Percentiles rank a stretch among this genome's conserved stretches.
phyloP scores from a whole-genome alignment of 1,140 invertebrate genomes.

The Plectrocnemia conspersa region DNA sequence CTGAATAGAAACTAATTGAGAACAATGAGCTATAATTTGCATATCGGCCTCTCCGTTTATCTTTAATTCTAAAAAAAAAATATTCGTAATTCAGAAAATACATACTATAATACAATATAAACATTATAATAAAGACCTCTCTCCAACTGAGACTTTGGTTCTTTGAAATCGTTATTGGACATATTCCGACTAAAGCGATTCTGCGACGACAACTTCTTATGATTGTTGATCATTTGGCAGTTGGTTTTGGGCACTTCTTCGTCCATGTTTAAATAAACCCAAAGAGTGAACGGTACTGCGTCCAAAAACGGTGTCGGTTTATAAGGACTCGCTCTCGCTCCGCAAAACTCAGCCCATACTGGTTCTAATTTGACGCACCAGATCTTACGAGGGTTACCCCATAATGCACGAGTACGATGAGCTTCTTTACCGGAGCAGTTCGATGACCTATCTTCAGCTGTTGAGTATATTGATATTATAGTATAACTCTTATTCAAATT shows the following conservation, averaged over 20 bases:
- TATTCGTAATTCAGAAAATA: not conserved
- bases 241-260: too few species aligned
- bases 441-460: slow-evolving; percentile 21
- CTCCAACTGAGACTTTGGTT: slow-evolving; percentile 23
- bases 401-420: slow-evolving; percentile 48
- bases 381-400: slow-evolving; percentile 77
- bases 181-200: slow-evolving; percentile 13
- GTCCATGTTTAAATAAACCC: slow-evolving; percentile 55
- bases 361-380: slow-evolving; percentile 88
- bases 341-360: slow-evolving; percentile 87
- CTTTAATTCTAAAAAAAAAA: slow-evolving; percentile 24
- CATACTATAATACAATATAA: not conserved
- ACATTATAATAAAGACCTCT: slow-evolving; percentile 18
- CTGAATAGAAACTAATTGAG: slow-evolving; percentile 76
- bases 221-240: too few species aligned
- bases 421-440: slow-evolving; percentile 17
- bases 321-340: slow-evolving; percentile 66
- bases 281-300: slow-evolving; percentile 81
- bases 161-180: slow-evolving; percentile 16
- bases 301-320: slow-evolving; percentile 84
- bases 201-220: too few species aligned
- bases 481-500: too few species aligned
- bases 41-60: slow-evolving; percentile 51
- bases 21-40: slow-evolving; percentile 67
- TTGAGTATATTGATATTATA: too few species aligned